A percentile compares a stretch with the other conserved stretches of the same genome.
Evolutionary conservation across 2,113 vertebrate genomes (phyloP).

Genomic region (Myotis davidii): DNA sequence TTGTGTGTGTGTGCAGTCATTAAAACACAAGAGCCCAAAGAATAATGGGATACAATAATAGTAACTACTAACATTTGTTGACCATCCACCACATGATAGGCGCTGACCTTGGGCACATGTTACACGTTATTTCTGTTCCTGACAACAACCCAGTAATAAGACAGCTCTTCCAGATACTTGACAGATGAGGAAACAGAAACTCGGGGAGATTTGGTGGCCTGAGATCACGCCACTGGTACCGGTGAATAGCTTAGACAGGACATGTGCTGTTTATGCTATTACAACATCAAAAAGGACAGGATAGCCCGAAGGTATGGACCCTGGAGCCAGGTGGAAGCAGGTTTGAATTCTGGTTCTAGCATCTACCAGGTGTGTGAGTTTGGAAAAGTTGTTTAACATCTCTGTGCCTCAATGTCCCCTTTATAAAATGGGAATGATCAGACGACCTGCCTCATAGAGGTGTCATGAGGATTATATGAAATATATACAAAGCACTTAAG

Average conservation of each 20-base stretch:
- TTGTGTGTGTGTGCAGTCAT: neutral
- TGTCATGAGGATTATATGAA: neutral
- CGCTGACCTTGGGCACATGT: neutral
- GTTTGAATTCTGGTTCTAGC: neutral
- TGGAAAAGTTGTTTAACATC: neutral
- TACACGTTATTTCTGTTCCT: neutral
- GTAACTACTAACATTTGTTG: neutral
- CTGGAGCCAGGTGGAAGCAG: neutral
- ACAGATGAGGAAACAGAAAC: neutral
- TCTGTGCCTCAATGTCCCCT: neutral
- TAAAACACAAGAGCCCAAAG: neutral
- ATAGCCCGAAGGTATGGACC: neutral
- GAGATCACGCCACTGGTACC: neutral
- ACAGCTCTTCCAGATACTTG: neutral
- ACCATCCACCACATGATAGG: neutral
- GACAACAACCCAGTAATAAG: neutral
- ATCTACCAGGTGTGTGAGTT: neutral
- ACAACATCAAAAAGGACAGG: neutral
- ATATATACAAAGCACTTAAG: neutral
- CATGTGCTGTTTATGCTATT: rapidly evolving
- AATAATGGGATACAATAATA: too few species aligned
- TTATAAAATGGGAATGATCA: neutral
- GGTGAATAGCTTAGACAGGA: neutral
- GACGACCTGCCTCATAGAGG: neutral
- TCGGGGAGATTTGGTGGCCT: neutral